Evolutionary conservation across 2,888 invertebrate genomes (phyloP).

Genomic region (Agrenia bidenticulata): DNA sequence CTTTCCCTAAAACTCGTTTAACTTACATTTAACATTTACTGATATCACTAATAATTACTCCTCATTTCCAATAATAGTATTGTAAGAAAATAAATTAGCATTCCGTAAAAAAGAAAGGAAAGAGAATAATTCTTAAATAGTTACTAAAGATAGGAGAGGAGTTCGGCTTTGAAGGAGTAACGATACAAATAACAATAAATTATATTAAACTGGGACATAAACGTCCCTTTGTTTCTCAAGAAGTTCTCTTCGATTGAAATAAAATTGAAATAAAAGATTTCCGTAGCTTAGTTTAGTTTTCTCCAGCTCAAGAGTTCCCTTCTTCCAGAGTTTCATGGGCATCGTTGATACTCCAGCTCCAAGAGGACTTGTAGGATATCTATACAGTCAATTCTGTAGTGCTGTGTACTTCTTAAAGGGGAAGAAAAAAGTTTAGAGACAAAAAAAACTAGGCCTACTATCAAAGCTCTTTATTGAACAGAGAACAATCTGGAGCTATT

Average conservation of each 20-base stretch:
- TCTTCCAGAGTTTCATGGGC: slow-evolving; percentile 9
- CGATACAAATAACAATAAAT: slow-evolving; percentile 31
- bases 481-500: slow-evolving; percentile 28
- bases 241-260: slow-evolving; percentile 26
- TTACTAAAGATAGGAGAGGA: neutral
- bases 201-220: slow-evolving; percentile 28
- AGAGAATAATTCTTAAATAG: neutral
- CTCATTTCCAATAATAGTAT: too few relatives aligned
- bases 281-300: neutral
- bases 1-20: too few relatives aligned
- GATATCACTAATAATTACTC: too few relatives aligned
- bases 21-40: too few relatives aligned
- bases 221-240: slow-evolving; percentile 29
- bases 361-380: too few relatives aligned
- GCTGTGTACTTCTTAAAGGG: neutral
- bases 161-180: slow-evolving; percentile 2
- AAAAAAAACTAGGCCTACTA: slow-evolving; percentile 22
- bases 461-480: slow-evolving; percentile 13
- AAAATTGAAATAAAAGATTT: slow-evolving; percentile 29
- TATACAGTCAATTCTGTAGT: neutral
- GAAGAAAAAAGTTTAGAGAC: slow-evolving; percentile 9
- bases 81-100: slow-evolving; percentile 4
- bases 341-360: too few relatives aligned
- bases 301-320: neutral
- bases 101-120: neutral